Conservation (phyloP, 2,888 invertebrate species). For the Muschampia plurimacula region DNA sequence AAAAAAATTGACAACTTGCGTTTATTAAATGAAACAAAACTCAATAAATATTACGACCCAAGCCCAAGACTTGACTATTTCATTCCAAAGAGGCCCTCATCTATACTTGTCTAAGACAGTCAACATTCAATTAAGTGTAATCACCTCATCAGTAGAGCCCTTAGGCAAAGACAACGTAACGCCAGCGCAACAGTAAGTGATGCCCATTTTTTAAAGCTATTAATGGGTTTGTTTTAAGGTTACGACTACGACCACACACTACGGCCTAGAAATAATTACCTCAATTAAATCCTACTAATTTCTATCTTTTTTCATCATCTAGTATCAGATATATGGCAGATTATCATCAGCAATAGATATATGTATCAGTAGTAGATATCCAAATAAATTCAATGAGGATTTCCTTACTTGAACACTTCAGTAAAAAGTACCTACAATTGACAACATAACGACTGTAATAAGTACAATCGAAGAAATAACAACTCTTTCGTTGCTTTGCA, state of each 20-base stretch:
- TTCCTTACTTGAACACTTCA: too few species aligned
- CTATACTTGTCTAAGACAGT: slow-evolving; percentile 19
- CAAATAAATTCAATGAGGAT: too few species aligned
- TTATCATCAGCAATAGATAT: too few species aligned
- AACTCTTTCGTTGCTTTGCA: too few species aligned
- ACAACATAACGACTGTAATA: too few species aligned
- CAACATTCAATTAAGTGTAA: slow-evolving; percentile 63
- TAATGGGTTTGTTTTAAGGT: slow-evolving; percentile 41
- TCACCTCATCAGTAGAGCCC: slow-evolving; percentile 57
- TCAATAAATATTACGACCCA: not conserved
- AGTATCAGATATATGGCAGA: too few species aligned
- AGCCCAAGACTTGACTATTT: slow-evolving; percentile 6
- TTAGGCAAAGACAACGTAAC: slow-evolving; percentile 48
- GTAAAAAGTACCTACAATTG: too few species aligned
- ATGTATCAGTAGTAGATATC: too few species aligned
- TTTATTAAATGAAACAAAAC: not conserved
- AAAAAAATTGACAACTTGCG: not conserved
- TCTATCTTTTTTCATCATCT: too few species aligned
- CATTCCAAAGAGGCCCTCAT: not conserved
- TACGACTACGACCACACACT: slow-evolving; percentile 12
- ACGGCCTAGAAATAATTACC: too few species aligned
- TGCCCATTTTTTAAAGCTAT: slow-evolving; percentile 55
- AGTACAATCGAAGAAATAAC: too few species aligned
- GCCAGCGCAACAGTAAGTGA: slow-evolving; percentile 48
- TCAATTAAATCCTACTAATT: too few species aligned